phyloP scores from a whole-genome alignment of 2,797 vertebrate species.

The Rhabdophis nuchalis region DNA sequence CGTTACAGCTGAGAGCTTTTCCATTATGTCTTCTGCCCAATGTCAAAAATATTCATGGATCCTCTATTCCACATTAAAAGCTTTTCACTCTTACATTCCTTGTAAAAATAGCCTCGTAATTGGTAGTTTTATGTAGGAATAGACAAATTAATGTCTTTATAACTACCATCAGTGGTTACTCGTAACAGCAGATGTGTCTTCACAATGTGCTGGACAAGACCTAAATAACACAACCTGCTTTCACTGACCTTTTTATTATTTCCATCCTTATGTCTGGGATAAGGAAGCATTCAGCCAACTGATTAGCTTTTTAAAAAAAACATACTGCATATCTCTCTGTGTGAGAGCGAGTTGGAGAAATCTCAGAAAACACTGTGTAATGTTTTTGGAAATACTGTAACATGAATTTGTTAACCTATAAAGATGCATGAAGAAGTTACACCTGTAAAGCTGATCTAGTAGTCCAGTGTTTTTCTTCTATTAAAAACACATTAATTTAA shows the following conservation, averaged over 20 bases:
- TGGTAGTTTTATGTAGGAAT: background rate
- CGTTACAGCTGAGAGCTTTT: background rate
- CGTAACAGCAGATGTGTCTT: slow-evolving; percentile 1
- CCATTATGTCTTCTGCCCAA: background rate
- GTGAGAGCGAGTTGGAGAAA: background rate
- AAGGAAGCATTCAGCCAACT: background rate
- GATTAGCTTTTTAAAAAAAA: background rate
- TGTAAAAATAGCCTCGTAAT: background rate
- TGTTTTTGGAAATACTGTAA: background rate
- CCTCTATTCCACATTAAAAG: background rate
- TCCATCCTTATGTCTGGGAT: background rate
- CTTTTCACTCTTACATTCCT: background rate
- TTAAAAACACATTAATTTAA: slow-evolving; percentile 41
- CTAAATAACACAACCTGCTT: background rate
- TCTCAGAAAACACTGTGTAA: background rate
- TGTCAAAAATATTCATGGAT: background rate
- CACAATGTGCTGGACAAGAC: background rate
- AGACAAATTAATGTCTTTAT: background rate
- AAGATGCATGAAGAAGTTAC: background rate
- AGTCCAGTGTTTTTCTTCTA: slow-evolving; percentile 22
- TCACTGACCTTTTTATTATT: background rate
- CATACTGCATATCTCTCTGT: background rate
- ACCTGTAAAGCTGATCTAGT: background rate
- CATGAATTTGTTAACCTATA: background rate
- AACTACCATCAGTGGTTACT: background rate